These are phyloP conservation scores for Cydia fagiglandana DNA, from an alignment of 1,140 invertebrate genomes.

Conservation along the genomic window DNA sequence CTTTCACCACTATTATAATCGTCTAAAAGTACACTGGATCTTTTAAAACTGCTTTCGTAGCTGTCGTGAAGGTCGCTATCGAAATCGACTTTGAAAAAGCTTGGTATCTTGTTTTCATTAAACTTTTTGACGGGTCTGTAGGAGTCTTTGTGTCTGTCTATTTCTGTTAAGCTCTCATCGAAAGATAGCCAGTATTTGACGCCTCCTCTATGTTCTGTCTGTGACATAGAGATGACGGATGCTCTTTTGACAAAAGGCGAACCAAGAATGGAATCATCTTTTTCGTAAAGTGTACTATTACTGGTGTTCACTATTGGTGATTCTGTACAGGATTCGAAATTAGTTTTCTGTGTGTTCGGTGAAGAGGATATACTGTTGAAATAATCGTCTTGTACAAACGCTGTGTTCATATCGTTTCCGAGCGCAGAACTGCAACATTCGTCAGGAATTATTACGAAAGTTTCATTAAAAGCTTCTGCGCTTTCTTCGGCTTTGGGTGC, in stretches of 20 bases:
- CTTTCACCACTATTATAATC: constrained; percentile 35
- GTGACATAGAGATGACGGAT: constrained; percentile 67
- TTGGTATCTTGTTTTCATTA: constrained; percentile 52
- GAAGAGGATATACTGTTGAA: constrained; percentile 47
- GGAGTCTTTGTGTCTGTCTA: constrained; percentile 25
- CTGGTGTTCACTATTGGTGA: constrained; percentile 53
- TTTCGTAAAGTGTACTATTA: constrained; percentile 51
- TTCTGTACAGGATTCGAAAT: constrained; percentile 51
- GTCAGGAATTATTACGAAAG: constrained; percentile 42
- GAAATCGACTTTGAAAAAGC: constrained; percentile 52
- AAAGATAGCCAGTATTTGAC: constrained; percentile 76
- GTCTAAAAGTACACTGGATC: constrained; percentile 39
- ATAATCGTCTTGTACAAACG: constrained; percentile 52
- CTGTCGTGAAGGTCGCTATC: constrained; percentile 29
- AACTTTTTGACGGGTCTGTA: constrained; percentile 35
- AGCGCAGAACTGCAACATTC: neutral
- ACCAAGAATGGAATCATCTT: constrained; percentile 51
- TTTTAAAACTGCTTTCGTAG: constrained; percentile 31
- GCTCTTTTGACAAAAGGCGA: constrained; percentile 61
- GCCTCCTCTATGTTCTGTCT: constrained; percentile 62
- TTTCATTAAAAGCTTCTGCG: constrained; percentile 43
- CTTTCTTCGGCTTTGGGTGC: constrained; percentile 6
- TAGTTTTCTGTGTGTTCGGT: constrained; percentile 38
- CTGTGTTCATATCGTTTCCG: constrained; percentile 56
- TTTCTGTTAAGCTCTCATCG: constrained; percentile 50